Evolutionary conservation across 2,113 vertebrate genomes (phyloP), one percentile per base, ranked within the genome.

Genomic region (Sturnira hondurensis): DNA sequence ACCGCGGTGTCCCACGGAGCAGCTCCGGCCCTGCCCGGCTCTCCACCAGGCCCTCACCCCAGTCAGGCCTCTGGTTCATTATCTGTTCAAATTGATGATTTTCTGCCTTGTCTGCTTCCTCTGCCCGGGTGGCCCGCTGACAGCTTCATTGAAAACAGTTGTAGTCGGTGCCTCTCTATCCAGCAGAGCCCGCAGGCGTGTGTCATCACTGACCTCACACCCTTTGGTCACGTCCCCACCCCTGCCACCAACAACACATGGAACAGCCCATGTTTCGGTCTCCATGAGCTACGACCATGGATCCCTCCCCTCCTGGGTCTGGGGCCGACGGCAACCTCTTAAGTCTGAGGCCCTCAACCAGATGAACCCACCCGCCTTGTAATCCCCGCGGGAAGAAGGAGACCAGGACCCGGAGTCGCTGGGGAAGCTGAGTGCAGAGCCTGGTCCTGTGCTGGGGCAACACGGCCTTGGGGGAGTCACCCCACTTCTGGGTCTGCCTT

Each of bases 51-150:
- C 12, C 31, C 52, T 86, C 54, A 38, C 95, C 77, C 83, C 36
- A 3, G 92, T 93, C 93, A 56, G 7, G 81, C 89, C 86, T 97
- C 67, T 96, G 97, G 96, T 96, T 98, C 97, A 94, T 97, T 97
- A 96, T 97, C 97, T 97, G 85, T 96, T 98, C 97, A 98, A 98
- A 98, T 95, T 97, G 96, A 95, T 95, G 50, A 97, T 98, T 98
- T 98, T 97, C 98, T 91, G 96, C 96, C 97, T 96, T 93, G 97
- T 97, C 87, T 96, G 96, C 96, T 95, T 89, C 86, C 88, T 96
- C 88, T 7, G n/a, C 93, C 86, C 96, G 58, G 85, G 96, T 50
- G 94, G 97, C 76, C 36, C 97, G 93, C 97, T 98, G 98, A 98
- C 97, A 98, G 95, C 96, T 98, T 98, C 96, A 97, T 98, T 97